These are phyloP conservation scores for Syncerus caffer DNA, from an alignment of 2,797 vertebrate species.

Conservation along the genomic window DNA sequence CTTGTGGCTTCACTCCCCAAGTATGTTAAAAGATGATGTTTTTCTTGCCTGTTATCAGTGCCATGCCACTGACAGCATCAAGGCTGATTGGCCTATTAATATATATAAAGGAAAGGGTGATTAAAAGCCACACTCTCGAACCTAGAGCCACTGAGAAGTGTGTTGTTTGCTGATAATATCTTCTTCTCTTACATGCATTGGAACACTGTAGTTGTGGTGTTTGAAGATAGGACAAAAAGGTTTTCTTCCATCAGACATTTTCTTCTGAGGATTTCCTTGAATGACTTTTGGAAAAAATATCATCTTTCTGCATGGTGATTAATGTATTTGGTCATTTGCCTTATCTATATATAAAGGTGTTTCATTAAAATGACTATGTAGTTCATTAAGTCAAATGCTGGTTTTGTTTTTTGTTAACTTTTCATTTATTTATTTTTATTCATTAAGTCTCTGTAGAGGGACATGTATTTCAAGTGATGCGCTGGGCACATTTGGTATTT, in stretches of 20 bases:
- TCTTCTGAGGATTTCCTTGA: background rate
- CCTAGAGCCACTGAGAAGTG: background rate
- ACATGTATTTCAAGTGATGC: background rate
- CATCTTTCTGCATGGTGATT: background rate
- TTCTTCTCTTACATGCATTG: background rate
- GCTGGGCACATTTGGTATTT: background rate
- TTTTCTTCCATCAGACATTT: background rate
- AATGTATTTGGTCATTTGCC: background rate
- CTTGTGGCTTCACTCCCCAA: background rate
- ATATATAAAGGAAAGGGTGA: background rate
- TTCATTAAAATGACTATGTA: background rate
- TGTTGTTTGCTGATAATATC: background rate
- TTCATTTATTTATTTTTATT: background rate
- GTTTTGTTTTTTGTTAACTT: background rate
- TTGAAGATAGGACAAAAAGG: background rate
- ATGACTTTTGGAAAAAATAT: background rate
- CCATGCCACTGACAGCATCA: background rate
- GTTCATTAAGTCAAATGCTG: background rate
- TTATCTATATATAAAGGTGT: background rate
- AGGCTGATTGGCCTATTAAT: background rate
- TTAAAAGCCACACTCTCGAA: background rate
- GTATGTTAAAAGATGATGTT: background rate
- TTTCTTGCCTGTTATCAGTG: background rate
- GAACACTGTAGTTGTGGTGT: background rate
- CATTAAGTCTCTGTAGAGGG: background rate